Evolutionary conservation across 2,797 vertebrate genomes (phyloP).

Genomic region (Decapterus maruadsi): DNA sequence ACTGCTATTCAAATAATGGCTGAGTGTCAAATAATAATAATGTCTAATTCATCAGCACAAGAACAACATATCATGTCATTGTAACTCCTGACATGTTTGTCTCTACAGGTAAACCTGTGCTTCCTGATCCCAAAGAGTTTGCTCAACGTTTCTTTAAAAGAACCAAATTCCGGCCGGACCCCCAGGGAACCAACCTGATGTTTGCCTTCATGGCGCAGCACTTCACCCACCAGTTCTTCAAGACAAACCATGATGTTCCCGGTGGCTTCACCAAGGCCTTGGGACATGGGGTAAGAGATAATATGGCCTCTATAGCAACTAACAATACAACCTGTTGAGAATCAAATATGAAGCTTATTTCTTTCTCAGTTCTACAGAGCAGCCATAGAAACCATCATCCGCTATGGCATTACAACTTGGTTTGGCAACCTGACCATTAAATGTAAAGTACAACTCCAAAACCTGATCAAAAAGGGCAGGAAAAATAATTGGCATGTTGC

Average conservation of each 20-base stretch:
- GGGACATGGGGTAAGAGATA: conserved; percentile 91
- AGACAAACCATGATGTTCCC: conserved; percentile 87
- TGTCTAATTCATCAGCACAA: neutral
- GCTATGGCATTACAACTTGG: too few species aligned
- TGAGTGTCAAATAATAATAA: neutral
- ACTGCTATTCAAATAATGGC: neutral
- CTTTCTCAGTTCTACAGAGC: too few species aligned
- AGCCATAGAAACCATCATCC: too few species aligned
- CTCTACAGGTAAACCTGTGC: conserved; percentile 87
- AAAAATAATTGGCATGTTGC: too few species aligned
- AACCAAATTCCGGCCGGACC: conserved; percentile 88
- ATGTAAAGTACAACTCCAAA: too few species aligned
- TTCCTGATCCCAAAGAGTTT: conserved; percentile 88
- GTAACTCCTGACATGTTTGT: neutral
- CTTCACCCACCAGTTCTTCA: conserved; percentile 98
- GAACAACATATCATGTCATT: too few species aligned
- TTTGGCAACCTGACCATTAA: too few species aligned
- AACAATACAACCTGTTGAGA: neutral
- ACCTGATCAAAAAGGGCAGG: too few species aligned
- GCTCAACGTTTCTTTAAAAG: conserved; percentile 88
- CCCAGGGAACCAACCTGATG: conserved; percentile 93
- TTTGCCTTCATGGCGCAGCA: conserved; percentile 98
- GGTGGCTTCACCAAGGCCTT: conserved; percentile 92
- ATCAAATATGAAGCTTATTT: neutral
- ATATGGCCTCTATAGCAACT: neutral